Conservation (phyloP, 2,113 vertebrate species). For the Lamprologus tigripictilis region DNA sequence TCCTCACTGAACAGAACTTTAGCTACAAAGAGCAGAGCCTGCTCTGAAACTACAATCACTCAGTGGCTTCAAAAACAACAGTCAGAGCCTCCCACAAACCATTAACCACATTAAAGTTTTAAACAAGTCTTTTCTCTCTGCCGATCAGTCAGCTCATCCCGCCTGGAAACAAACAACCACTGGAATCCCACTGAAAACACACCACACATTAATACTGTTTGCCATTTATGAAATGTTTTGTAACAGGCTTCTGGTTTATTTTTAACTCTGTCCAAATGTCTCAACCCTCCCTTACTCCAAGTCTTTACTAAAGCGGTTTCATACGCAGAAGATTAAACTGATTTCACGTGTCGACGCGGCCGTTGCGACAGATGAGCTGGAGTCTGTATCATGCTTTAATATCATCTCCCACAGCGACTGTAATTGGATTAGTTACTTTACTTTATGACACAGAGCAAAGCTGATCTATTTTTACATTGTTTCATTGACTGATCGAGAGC, state of each 20-base stretch:
- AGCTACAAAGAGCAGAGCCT: not conserved
- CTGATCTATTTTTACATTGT: not conserved
- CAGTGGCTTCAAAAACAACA: not conserved
- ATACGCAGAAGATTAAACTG: not conserved
- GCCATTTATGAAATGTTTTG: not conserved
- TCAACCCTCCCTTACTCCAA: fast-evolving
- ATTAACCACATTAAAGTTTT: not conserved
- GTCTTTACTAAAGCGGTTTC: not conserved
- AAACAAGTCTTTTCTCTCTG: not conserved
- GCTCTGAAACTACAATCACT: not conserved
- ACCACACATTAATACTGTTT: not conserved
- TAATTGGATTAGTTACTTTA: not conserved
- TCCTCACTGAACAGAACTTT: not conserved
- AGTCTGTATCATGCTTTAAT: not conserved
- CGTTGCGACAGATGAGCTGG: not conserved
- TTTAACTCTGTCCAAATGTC: not conserved
- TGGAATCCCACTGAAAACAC: not conserved
- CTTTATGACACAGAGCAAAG: not conserved
- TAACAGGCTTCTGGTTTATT: not conserved
- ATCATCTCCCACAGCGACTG: not conserved
- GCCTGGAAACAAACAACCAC: not conserved
- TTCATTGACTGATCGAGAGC: not conserved
- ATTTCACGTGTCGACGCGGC: not conserved
- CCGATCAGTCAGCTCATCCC: not conserved
- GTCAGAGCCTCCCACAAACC: not conserved